A percentile compares a stretch with the other conserved stretches of the same genome.
These are phyloP conservation scores for Ceramica pisi DNA, from an alignment of 2,888 invertebrate species.

Conservation along the genomic window DNA sequence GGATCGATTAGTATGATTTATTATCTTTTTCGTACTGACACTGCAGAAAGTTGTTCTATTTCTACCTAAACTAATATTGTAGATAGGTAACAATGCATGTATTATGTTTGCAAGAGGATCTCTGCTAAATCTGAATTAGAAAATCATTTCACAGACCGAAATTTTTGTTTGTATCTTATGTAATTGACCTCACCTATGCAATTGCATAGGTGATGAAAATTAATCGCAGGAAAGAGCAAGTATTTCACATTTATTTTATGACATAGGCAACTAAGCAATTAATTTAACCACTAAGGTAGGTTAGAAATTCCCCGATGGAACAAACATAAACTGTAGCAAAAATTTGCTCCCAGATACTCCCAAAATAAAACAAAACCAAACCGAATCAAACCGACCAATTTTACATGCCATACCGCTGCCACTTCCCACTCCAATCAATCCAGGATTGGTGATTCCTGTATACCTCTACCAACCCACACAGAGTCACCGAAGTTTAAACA, in stretches of 20 bases:
- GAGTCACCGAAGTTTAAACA: slow-evolving; percentile 35
- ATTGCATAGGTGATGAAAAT: too few relatives aligned
- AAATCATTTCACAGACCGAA: neutral
- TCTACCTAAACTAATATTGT: neutral
- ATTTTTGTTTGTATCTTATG: too few relatives aligned
- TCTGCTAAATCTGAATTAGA: neutral
- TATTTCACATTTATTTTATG: too few relatives aligned
- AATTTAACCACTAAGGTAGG: neutral
- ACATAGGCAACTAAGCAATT: neutral
- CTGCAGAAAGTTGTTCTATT: neutral
- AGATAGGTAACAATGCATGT: neutral
- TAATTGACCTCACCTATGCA: too few relatives aligned
- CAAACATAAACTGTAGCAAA: neutral
- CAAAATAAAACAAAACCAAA: slow-evolving; percentile 1
- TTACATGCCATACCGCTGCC: neutral
- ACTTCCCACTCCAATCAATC: slow-evolving; percentile 16
- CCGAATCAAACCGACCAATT: neutral
- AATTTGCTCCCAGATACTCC: neutral
- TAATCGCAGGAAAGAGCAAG: too few relatives aligned
- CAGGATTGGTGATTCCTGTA: slow-evolving; percentile 15
- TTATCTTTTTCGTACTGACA: neutral
- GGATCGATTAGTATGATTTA: slow-evolving; percentile 16
- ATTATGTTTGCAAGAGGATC: neutral
- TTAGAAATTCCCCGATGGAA: neutral
- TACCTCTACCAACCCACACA: neutral